Base-by-base conservation (phyloP, 2,113 vertebrate species). In the crab-eating macaque (Macaca fascicularis) region DNA sequence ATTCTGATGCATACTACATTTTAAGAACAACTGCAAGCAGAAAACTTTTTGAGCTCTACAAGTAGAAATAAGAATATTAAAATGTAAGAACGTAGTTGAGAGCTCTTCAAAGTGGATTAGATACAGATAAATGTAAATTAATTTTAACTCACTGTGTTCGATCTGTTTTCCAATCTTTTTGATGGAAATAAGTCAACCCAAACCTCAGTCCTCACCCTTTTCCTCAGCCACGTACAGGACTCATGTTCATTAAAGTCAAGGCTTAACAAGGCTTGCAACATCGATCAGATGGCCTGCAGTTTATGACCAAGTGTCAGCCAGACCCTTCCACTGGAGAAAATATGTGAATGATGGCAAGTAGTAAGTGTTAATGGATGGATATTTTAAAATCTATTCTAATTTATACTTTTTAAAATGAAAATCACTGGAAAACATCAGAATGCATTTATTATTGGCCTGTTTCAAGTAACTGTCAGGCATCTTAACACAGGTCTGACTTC, bases 371-470 rank as follows among this genome's bases (percentile, higher is more conserved):
- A 89, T 67, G 30, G 84, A 20, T 32, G 12, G 40, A 32, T 76
- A 88, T 93, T 91, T 97, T 30, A 55, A 86, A 95, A 69, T 70
- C 3, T 74, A 2, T 87, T 87, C 55, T 92, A 45, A 69, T 87
- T 81, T 90, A 38, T 84, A 52, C 25, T 48, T 88, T 97, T 75
- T 80, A 43, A 89, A 84, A 79, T 89, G 79, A 95, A 89, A 94
- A n/a, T 89, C 64, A 57, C 55, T 78, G 70, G 40, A 74, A 96
- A 91, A 90, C 14, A 27, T 74, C 23, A 84, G 4, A 14, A 88
- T 70, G 40, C 32, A 23, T 23, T 76, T 79, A 32, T 43, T 70
- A 67, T 2, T 74, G 45, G 22, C 80, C 75, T 45, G 3, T 95
- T 86, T 93, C 64, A 92, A 45, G 76, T 89, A n/a, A 82, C 80